Evolutionary conservation across 2,888 invertebrate species (phyloP).

Genomic region (Microplitis manilae): DNA sequence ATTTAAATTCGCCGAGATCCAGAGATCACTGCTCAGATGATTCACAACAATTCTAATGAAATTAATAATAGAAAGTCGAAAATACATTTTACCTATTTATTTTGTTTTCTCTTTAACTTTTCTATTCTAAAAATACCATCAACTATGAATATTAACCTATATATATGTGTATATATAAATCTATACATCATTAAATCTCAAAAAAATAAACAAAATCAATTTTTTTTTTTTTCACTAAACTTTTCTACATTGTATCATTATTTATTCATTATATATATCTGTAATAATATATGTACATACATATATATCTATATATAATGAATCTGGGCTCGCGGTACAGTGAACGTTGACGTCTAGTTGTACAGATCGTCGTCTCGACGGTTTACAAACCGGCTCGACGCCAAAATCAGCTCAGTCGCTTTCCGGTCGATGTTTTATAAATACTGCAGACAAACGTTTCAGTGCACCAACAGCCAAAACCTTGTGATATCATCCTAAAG

Average conservation of each 20-base stretch:
- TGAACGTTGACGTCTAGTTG: slow-evolving; percentile 50
- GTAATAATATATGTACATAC: neutral
- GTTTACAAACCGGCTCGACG: slow-evolving; percentile 67
- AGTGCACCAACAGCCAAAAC: slow-evolving; percentile 59
- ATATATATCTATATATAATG: neutral
- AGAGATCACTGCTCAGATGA: slow-evolving; percentile 8
- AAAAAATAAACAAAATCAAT: no score
- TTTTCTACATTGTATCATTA: no score
- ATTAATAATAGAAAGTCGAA: slow-evolving; percentile 11
- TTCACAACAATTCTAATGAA: slow-evolving; percentile 8
- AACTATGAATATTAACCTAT: neutral
- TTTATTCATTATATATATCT: no score
- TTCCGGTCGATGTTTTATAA: slow-evolving; percentile 71
- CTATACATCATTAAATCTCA: no score
- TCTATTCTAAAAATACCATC: neutral
- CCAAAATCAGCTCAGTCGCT: slow-evolving; percentile 70
- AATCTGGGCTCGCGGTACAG: neutral
- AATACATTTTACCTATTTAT: neutral
- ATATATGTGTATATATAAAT: neutral
- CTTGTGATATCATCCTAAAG: slow-evolving; percentile 29
- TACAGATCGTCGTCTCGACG: slow-evolving; percentile 47
- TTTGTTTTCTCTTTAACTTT: neutral
- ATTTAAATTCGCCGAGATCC: neutral
- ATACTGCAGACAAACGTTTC: slow-evolving; percentile 67
- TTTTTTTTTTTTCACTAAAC: no score